A percentile compares a stretch with the other conserved stretches of the same genome.
phyloP scores from a whole-genome alignment of 2,888 invertebrate species.

The Tortricodes alternella region DNA sequence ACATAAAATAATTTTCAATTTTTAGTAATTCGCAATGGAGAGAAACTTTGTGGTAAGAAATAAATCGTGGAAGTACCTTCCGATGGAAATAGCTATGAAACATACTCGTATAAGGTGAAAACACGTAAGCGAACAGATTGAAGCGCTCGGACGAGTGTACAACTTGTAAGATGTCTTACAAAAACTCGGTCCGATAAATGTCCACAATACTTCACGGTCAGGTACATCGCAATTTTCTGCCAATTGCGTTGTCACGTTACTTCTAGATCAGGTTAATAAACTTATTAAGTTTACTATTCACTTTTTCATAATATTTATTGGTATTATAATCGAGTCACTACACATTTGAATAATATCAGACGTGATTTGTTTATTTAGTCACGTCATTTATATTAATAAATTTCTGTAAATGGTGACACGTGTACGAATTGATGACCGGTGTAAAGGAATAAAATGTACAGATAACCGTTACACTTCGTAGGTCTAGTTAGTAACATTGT shows the following conservation, averaged over 20 bases:
- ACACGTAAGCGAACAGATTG: constrained; percentile 24
- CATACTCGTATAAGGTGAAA: constrained; percentile 15
- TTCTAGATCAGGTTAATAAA: constrained; percentile 66
- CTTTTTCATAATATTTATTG: constrained; percentile 10
- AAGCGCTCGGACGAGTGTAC: constrained; percentile 9
- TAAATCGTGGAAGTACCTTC: constrained; percentile 18
- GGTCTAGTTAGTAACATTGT: constrained; percentile 41
- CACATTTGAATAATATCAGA: constrained; percentile 15
- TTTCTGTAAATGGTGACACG: neutral
- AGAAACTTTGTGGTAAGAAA: constrained; percentile 14
- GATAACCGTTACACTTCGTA: constrained; percentile 32
- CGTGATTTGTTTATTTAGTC: constrained; percentile 10
- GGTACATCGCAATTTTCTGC: constrained; percentile 63
- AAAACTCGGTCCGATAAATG: constrained; percentile 25
- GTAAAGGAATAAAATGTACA: constrained; percentile 15
- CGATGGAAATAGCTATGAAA: constrained; percentile 22
- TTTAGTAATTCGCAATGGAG: constrained; percentile 11
- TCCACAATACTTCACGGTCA: constrained; percentile 53
- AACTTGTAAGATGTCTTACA: constrained; percentile 18
- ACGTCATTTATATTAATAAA: too few relatives aligned
- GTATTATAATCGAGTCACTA: neutral
- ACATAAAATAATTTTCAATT: too few relatives aligned
- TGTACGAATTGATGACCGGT: constrained; percentile 12
- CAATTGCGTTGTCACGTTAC: constrained; percentile 66
- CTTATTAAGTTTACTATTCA: constrained; percentile 41